These are phyloP conservation scores for Cyclargus thomasi DNA, from an alignment of 1,140 invertebrate genomes.

Conservation along the genomic window DNA sequence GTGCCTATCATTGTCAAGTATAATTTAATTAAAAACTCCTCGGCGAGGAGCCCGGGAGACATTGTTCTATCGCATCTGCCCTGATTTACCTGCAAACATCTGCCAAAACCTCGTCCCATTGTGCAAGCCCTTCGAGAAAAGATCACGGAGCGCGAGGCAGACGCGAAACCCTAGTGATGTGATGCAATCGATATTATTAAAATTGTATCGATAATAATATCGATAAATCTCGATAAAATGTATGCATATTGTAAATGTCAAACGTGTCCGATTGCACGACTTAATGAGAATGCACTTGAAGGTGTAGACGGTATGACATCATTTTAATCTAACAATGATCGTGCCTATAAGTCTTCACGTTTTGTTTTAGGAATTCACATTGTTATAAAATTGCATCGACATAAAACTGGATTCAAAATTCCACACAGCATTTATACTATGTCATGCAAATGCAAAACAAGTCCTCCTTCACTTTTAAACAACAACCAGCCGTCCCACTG, in stretches of 20 bases:
- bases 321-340: slow-evolving; percentile 9
- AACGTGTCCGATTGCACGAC: slow-evolving; percentile 5
- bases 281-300: slow-evolving; percentile 4
- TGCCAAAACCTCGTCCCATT: slow-evolving; percentile 39
- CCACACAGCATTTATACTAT: neutral
- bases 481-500: neutral
- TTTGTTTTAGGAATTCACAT: neutral
- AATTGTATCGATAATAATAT: neutral
- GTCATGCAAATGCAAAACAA: neutral
- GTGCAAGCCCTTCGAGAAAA: slow-evolving; percentile 50
- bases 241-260: slow-evolving; percentile 1
- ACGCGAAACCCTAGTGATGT: slow-evolving; percentile 35
- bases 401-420: neutral
- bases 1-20: slow-evolving; percentile 21
- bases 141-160: slow-evolving; percentile 39
- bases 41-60: neutral
- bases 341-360: neutral
- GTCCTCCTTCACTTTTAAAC: slow-evolving; percentile 2
- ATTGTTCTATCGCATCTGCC: slow-evolving; percentile 53
- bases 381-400: neutral
- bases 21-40: slow-evolving; percentile 55
- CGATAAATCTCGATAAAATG: slow-evolving; percentile 23
- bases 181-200: slow-evolving; percentile 20
- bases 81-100: slow-evolving; percentile 63
- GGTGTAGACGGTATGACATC: slow-evolving; percentile 1